Evolutionary conservation across 2,797 vertebrate species (phyloP).

Genomic region (Hoplostethus atlanticus): DNA sequence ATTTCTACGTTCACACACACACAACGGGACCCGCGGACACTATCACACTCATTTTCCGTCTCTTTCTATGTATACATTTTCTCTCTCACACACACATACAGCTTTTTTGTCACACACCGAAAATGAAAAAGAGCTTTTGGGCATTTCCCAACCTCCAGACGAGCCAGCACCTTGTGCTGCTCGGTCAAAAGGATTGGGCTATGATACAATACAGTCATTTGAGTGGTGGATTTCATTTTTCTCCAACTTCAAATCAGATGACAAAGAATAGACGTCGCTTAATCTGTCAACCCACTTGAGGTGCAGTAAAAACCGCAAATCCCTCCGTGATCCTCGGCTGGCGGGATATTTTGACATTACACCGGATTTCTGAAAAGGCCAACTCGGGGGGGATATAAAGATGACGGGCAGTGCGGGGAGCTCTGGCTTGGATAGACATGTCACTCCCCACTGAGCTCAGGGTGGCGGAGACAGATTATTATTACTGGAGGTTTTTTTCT

Average conservation of each 20-base stretch:
- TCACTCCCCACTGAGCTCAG: slow-evolving; percentile 40
- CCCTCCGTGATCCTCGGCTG: slow-evolving; percentile 59
- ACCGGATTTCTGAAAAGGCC: slow-evolving; percentile 74
- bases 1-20: background rate
- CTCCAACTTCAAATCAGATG: slow-evolving; percentile 46
- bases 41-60: slow-evolving; percentile 9
- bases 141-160: slow-evolving; percentile 28
- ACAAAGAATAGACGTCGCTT: slow-evolving; percentile 57
- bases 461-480: slow-evolving; percentile 16
- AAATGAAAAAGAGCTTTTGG: slow-evolving; percentile 33
- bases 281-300: slow-evolving; percentile 69
- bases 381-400: slow-evolving; percentile 56
- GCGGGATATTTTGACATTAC: slow-evolving; percentile 72
- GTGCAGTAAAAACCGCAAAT: slow-evolving; percentile 53
- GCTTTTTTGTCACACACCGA: background rate
- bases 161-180: slow-evolving; percentile 26
- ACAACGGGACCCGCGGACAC: background rate
- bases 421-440: slow-evolving; percentile 48
- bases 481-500: background rate
- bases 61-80: background rate
- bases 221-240: slow-evolving; percentile 42
- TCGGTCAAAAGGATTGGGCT: background rate
- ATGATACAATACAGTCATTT: slow-evolving; percentile 19
- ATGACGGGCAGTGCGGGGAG: slow-evolving; percentile 61
- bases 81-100: background rate